Evolutionary conservation across 2,113 vertebrate species (phyloP), one percentile per base, ranked within the genome.

Genomic region (Psilopsiagon aurifrons): DNA sequence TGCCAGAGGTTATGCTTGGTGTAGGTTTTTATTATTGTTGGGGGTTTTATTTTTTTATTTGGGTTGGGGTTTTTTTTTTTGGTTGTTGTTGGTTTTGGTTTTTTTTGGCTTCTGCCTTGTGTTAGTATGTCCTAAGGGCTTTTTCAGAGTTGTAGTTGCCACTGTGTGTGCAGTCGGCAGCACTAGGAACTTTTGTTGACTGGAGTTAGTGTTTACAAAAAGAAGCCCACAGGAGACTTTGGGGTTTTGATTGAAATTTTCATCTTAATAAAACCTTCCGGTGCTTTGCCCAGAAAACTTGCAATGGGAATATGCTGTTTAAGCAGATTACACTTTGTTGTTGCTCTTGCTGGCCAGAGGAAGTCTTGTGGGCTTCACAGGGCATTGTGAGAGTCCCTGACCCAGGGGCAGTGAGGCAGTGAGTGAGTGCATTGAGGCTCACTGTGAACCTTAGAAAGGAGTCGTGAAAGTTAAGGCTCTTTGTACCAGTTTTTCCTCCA

Each of bases 181-280:
- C 0, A 0, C 2, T 8, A 28, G 76, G 55, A 75, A 41, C 39
- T 93, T 59, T 25, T 75, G 76, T 76, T 2, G 2, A 41, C 55
- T 77, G 83, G 27, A 94, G 55, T 68, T 87, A 17, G 71, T 71
- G 80, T 92, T 96, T 92, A 88, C 90, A 68, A 52, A 91, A 75
- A 96, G 64, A 67, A 90, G 68, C 94, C 60, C 76, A 28, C 73
- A 78, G 95, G 94, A 95, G 92, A 89, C 69, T 37, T 92, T 13
- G 60, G 90, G 62, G 66, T 44, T 94, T 90, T 8, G 68, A 83
- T 81, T 63, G 92, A 94, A 94, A 90, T 73, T 82, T 87, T 89
- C 10, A 0, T 75, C 66, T 83, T 71, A 47, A 54, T 93, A 69
- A 96, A 93, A 70, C 43, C 63, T 86, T 68, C 46, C 4, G 1